Evolutionary conservation across 2,113 vertebrate species (phyloP).

Genomic region (Alligator mississippiensis): DNA sequence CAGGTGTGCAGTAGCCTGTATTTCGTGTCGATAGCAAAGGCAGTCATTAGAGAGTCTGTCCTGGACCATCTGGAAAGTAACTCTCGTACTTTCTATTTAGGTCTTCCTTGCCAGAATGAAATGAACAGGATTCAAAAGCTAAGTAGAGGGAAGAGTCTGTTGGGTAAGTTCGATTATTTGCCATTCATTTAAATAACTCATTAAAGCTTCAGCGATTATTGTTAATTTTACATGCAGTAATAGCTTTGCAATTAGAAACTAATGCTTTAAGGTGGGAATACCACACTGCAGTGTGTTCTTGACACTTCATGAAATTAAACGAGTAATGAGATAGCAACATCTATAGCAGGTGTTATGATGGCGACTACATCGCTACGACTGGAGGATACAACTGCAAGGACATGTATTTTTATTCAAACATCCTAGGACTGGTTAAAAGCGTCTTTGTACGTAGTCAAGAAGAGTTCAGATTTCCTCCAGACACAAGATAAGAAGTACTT

Average conservation of each 20-base stretch:
- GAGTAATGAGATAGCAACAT: conserved; percentile 29
- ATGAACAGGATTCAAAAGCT: conserved; percentile 95
- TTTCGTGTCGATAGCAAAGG: conserved; percentile 66
- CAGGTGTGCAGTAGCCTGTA: conserved; percentile 73
- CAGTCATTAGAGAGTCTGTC: conserved; percentile 74
- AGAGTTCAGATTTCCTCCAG: background rate
- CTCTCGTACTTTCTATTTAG: conserved; percentile 80
- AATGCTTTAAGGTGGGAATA: conserved; percentile 37
- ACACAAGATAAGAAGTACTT: background rate
- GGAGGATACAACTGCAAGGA: background rate
- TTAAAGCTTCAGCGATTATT: conserved; percentile 75
- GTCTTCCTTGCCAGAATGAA: conserved; percentile 95
- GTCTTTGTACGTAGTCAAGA: background rate
- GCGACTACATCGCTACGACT: background rate
- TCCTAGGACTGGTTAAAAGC: background rate
- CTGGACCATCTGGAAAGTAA: conserved; percentile 80
- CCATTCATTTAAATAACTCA: conserved; percentile 73
- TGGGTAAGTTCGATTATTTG: conserved; percentile 86
- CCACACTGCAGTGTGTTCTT: background rate
- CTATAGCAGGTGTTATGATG: conserved; percentile 18
- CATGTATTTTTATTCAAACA: background rate
- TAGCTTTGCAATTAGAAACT: conserved; percentile 66
- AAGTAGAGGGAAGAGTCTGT: conserved; percentile 89
- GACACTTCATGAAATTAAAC: conserved; percentile 51
- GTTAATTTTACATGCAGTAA: conserved; percentile 51